phyloP scores from a whole-genome alignment of 1,140 invertebrate genomes.

The Scaptomyza graminum region DNA sequence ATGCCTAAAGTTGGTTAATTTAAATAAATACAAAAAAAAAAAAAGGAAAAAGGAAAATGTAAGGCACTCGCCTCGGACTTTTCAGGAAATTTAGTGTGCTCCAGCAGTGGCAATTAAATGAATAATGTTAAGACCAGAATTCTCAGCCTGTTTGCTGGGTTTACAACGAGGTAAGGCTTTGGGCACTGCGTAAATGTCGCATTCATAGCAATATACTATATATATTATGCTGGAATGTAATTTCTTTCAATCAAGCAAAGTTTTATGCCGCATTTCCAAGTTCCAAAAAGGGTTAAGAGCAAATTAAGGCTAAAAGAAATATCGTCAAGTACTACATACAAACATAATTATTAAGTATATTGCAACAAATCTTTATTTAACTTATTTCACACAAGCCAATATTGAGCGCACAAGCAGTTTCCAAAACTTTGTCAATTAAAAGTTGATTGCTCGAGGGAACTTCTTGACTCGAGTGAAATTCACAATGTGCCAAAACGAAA shows the following conservation, averaged over 20 bases:
- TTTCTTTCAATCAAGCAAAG: constrained; percentile 7
- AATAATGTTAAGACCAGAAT: constrained; percentile 25
- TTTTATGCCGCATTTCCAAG: constrained; percentile 8
- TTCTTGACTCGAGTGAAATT: constrained; percentile 8
- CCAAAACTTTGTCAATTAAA: constrained; percentile 48
- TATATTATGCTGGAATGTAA: too few species aligned
- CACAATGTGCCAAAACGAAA: constrained; percentile 19
- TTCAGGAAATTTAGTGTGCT: constrained; percentile 1
- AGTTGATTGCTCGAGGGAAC: constrained; percentile 27
- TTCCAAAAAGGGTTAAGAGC: constrained; percentile 34
- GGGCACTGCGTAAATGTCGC: constrained; percentile 6
- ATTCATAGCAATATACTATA: too few species aligned
- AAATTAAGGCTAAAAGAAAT: constrained; percentile 11
- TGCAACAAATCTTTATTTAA: background rate
- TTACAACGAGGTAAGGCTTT: too few species aligned
- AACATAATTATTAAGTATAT: background rate
- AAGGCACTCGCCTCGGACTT: constrained; percentile 29
- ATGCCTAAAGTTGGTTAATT: constrained; percentile 63
- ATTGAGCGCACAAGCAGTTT: constrained; percentile 4
- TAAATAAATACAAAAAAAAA: constrained; percentile 47
- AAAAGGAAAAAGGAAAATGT: constrained; percentile 31
- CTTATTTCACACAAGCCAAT: constrained; percentile 12
- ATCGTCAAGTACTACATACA: background rate
- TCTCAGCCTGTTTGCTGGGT: too few species aligned
- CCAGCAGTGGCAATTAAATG: constrained; percentile 34